phyloP scores from a whole-genome alignment of 1,140 invertebrate genomes.

The Asobara japonica region DNA sequence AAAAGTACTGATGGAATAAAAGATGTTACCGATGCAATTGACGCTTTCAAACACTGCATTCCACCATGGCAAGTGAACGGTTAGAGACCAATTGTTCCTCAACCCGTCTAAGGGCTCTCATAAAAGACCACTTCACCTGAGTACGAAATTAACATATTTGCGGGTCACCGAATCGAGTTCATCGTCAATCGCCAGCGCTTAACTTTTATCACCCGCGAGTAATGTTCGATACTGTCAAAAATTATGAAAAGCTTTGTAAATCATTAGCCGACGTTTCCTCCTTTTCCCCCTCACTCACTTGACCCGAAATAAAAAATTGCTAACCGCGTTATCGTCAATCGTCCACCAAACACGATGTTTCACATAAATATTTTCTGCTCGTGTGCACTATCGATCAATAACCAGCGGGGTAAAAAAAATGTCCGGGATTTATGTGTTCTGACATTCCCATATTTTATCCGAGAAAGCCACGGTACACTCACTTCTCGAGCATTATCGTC shows the following conservation, averaged over 20 bases:
- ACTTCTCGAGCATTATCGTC: not conserved
- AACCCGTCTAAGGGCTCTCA: not conserved
- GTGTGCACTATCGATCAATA: conserved; percentile 8
- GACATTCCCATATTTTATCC: conserved; percentile 14
- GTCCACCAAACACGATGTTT: conserved; percentile 16
- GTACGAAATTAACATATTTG: not conserved
- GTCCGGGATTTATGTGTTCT: conserved; percentile 8
- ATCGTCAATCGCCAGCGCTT: too few species aligned
- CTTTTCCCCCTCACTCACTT: not conserved
- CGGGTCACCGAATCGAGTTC: not conserved
- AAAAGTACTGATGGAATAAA: not conserved
- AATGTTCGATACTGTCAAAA: not conserved
- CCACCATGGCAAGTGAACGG: not conserved
- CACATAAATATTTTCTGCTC: conserved; percentile 15
- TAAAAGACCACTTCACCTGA: not conserved
- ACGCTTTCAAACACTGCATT: not conserved
- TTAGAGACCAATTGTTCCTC: not conserved
- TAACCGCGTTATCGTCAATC: conserved; percentile 11
- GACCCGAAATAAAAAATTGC: conserved; percentile 6
- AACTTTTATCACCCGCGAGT: too few species aligned
- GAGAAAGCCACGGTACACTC: not conserved
- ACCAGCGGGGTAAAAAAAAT: not conserved
- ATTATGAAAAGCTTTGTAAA: not conserved
- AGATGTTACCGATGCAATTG: not conserved
- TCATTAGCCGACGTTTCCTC: not conserved